A percentile compares a stretch with the other conserved stretches of the same genome.
Conservation (phyloP, 1,140 invertebrate species). For the Leptinotarsa lineolata region DNA sequence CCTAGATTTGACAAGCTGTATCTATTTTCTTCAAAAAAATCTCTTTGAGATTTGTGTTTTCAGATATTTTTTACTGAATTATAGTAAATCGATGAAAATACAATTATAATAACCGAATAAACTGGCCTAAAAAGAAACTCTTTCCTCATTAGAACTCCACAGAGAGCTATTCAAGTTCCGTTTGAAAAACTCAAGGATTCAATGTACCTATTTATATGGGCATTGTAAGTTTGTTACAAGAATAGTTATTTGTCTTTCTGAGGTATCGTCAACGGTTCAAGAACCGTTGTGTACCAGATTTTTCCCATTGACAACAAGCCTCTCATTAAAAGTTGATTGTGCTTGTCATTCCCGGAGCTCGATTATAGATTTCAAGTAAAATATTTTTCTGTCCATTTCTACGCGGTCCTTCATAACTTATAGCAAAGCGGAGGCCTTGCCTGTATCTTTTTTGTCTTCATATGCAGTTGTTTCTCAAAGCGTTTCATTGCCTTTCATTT, state of each 20-base stretch:
- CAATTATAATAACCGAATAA: no score
- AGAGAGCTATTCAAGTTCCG: not conserved
- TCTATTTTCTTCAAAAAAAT: no score
- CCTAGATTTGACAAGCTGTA: no score
- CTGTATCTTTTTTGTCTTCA: not conserved
- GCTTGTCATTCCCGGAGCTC: not conserved
- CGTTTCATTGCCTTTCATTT: not conserved
- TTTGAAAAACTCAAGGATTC: not conserved
- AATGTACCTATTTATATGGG: not conserved
- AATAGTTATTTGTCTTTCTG: constrained; percentile 4
- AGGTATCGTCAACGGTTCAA: not conserved
- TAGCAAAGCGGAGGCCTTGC: not conserved
- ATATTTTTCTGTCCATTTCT: not conserved
- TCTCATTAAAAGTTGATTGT: constrained; percentile 4
- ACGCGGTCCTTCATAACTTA: not conserved
- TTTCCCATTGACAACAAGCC: constrained; percentile 1
- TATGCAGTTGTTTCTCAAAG: not conserved
- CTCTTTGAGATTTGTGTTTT: no score
- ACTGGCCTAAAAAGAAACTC: no score
- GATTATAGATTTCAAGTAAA: not conserved
- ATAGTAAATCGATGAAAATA: no score
- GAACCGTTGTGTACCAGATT: not conserved
- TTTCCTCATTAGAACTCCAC: no score
- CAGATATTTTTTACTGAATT: no score
- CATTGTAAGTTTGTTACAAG: constrained; percentile 2